Base-by-base conservation (phyloP, 2,797 vertebrate species). In the Amblyraja radiata region DNA sequence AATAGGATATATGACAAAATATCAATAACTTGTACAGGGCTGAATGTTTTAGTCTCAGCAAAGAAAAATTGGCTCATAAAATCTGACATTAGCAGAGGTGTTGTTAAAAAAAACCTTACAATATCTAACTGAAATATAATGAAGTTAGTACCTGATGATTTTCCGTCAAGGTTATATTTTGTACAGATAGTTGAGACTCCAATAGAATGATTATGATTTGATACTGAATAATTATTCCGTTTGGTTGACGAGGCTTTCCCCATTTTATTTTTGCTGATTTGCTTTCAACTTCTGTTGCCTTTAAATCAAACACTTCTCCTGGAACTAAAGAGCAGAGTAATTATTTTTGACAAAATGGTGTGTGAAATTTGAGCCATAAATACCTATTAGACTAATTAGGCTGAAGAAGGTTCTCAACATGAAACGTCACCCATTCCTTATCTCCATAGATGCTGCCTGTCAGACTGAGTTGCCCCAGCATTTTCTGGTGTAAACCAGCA, bases 161-260 rank as follows among this genome's bases (percentile, higher is more conserved):
- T 94, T 96, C 96, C 88, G 93, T 94, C 92, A 99, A 97, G 93
- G 98, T 96, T 94, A 97, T 98, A 94, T 99, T 97, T 96, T 98
- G 98, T 93, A 99, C 95, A 93, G 96, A 94, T 0, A 93, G 18
- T 0, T 96, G 94, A 84, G 96, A 95, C 86, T 95, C 94, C 1
- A 94, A 95, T 79, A 94, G 86, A 21, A 96, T 93, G 77, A 98
- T 98, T 94, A 96, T 97, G 81, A 99, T 95, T 94, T 97, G 97
- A 94, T 99, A 99, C 74, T 97, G 97, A 92, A 95, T 98, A 95
- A 99, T 98, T 74, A 97, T 96, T 94, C 99, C 99, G 86, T 99
- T 99, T 90, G 98, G 97, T 94, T 98, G 97, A 32, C 84, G 97
- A 9, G 99, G 99, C 80, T 95, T 97, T 94, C 94, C 97, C 99